phyloP scores from a whole-genome alignment of 2,888 invertebrate species.

The Drosophila merina region DNA sequence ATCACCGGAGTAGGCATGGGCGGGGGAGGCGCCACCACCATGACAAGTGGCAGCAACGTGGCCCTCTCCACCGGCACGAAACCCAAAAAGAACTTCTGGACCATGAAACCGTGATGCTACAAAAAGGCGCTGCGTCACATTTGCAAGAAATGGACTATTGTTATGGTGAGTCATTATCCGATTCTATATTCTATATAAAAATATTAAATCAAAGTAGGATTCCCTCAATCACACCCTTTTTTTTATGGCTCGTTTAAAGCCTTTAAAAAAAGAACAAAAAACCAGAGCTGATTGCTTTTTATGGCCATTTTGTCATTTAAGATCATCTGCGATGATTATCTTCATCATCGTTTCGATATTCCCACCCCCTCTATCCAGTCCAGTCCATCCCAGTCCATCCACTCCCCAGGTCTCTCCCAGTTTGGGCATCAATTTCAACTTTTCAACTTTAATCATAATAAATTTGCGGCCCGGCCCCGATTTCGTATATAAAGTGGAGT shows the following conservation, averaged over 20 bases:
- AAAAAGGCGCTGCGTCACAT: conserved; percentile 81
- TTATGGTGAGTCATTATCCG: conserved; percentile 80
- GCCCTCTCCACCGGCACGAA: conserved; percentile 74
- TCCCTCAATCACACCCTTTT: conserved; percentile 7
- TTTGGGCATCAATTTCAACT: conserved; percentile 74
- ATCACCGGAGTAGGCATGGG: conserved; percentile 7
- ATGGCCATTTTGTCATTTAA: conserved; percentile 60
- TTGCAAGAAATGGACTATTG: conserved; percentile 82
- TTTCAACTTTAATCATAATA: conserved; percentile 78
- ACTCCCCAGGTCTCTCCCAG: neutral
- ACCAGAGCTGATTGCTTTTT: conserved; percentile 25
- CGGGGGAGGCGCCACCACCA: conserved; percentile 9
- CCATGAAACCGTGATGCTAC: conserved; percentile 84
- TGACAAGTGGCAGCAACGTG: conserved; percentile 42
- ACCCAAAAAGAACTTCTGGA: conserved; percentile 84
- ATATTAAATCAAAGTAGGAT: neutral
- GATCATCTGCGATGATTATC: conserved; percentile 72
- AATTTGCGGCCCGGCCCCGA: conserved; percentile 64
- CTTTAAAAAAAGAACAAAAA: no score
- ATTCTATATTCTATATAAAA: no score
- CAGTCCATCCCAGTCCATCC: no score
- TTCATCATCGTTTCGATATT: conserved; percentile 8
- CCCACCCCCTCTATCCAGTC: conserved; percentile 30
- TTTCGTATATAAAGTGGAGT: conserved; percentile 33
- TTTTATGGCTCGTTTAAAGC: no score